Base-by-base conservation (phyloP, 2,113 vertebrate genomes). In the Megaceryle maxima region DNA sequence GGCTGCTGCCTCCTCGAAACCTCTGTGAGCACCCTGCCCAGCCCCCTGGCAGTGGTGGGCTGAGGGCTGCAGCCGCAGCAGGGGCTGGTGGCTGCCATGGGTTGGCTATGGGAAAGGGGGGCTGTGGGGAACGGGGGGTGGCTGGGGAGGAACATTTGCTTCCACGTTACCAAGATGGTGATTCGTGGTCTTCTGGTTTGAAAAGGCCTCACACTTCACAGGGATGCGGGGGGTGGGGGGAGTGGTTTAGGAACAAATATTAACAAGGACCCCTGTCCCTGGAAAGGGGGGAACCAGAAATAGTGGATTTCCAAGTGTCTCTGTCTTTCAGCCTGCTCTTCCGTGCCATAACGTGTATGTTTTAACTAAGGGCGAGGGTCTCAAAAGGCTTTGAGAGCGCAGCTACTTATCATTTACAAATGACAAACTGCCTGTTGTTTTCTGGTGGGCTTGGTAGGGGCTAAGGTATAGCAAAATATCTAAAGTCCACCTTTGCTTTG, bases 401-500 rank as follows among this genome's bases (percentile, higher is more conserved):
- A 94, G 96, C 92, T 96, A 64, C 92, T 96, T 94, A 89, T 79
- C 89, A 92, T 86, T 95, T 94, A 95, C 87, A 83, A 39, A 86
- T 74, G 87, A 97, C 94, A 97, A 97, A 92, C 95, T 96, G 95
- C 97, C 97, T 97, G 69, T 94, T 94, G 74, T 95, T 96, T 97
- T 88, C 92, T 1, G 13, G 94, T 96, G 96, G 97, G 94, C 95
- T 96, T 96, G 68, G 69, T 59, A 95, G 94, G 78, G 94, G 87
- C 92, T 96, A 53, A 70, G 88, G 72, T 82, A 75, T 62, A 86
- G 87, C 80, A 87, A 90, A 92, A 84, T 96, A 94, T 77, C 95
- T 66, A 2, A 77, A 88, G 62, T 74, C 94, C 91, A 94, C 86
- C 81, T 96, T 90, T 95, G 96, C 96, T 97, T 97, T 90, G 59